phyloP scores from a whole-genome alignment of 2,888 invertebrate species.

The Brachynemurus nebulosus region DNA sequence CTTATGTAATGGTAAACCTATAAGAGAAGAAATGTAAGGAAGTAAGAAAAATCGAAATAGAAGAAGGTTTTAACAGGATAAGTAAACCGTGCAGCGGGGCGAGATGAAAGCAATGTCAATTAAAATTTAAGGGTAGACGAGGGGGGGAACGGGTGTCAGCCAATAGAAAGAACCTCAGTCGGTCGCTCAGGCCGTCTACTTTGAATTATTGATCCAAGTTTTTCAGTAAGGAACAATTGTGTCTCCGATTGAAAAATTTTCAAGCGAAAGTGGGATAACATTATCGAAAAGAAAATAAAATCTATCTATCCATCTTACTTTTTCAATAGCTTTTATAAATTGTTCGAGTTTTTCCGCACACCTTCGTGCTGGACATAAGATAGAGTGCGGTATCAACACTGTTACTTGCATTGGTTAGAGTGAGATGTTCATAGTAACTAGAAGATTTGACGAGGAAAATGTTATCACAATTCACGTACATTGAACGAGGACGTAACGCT shows the following conservation, averaged over 20 bases:
- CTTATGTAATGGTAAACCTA: no score
- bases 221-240: slow-evolving; percentile 7
- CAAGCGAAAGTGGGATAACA: not conserved
- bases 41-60: no score
- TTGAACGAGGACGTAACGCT: not conserved
- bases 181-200: slow-evolving; percentile 5
- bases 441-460: not conserved
- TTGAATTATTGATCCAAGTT: slow-evolving; percentile 8
- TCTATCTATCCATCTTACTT: not conserved
- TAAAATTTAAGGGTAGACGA: slow-evolving; percentile 4
- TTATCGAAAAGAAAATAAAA: not conserved
- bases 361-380: slow-evolving; percentile 6
- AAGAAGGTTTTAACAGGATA: no score
- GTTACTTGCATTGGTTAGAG: not conserved
- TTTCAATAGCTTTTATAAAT: not conserved
- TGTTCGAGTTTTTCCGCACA: slow-evolving; percentile 4
- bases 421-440: not conserved
- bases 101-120: slow-evolving; percentile 5
- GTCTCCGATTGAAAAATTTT: slow-evolving; percentile 1
- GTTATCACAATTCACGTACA: not conserved
- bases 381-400: not conserved
- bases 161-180: slow-evolving; percentile 4
- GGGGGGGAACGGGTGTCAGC: not conserved
- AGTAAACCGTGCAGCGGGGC: no score
- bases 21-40: no score